A percentile compares a stretch with the other conserved stretches of the same genome.
phyloP scores from a whole-genome alignment of 2,888 invertebrate genomes.

The Xanthia icteritia region DNA sequence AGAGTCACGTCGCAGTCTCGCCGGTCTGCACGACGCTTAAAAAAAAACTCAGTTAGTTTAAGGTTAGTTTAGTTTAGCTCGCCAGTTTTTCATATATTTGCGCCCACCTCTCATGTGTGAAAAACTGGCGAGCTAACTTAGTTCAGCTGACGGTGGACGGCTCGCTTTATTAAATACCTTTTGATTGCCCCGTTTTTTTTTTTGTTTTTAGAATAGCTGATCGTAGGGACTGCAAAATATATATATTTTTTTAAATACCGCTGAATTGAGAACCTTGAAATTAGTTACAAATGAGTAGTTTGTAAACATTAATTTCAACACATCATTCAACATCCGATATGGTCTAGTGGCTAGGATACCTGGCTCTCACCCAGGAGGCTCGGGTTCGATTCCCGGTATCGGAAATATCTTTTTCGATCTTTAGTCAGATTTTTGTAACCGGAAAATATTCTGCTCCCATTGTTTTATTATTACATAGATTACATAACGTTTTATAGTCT shows the following conservation, averaged over 20 bases:
- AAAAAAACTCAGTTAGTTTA: too few species aligned
- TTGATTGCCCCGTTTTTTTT: background rate
- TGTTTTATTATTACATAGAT: conserved; percentile 36
- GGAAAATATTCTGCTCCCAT: background rate
- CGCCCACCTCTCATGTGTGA: too few species aligned
- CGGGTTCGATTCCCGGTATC: conserved; percentile 91
- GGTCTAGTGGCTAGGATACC: conserved; percentile 93
- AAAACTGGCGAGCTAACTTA: too few species aligned
- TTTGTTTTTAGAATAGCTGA: background rate
- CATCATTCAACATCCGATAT: conserved; percentile 75
- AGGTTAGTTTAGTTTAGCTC: too few species aligned
- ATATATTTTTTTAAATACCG: too few species aligned
- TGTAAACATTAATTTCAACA: background rate
- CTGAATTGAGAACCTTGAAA: background rate
- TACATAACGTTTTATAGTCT: conserved; percentile 44
- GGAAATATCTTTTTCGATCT: conserved; percentile 78
- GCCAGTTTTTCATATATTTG: too few species aligned
- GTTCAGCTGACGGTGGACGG: too few species aligned
- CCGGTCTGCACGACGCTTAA: too few species aligned
- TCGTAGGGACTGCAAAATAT: background rate
- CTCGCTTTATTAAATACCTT: background rate
- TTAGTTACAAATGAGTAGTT: background rate
- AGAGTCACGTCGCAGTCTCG: too few species aligned
- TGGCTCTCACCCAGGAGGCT: conserved; percentile 93
- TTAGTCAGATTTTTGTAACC: background rate